A percentile compares a stretch with the other conserved stretches of the same genome.
These are phyloP conservation scores for Merops nubicus DNA, from an alignment of 2,113 vertebrate genomes.

Conservation along the genomic window DNA sequence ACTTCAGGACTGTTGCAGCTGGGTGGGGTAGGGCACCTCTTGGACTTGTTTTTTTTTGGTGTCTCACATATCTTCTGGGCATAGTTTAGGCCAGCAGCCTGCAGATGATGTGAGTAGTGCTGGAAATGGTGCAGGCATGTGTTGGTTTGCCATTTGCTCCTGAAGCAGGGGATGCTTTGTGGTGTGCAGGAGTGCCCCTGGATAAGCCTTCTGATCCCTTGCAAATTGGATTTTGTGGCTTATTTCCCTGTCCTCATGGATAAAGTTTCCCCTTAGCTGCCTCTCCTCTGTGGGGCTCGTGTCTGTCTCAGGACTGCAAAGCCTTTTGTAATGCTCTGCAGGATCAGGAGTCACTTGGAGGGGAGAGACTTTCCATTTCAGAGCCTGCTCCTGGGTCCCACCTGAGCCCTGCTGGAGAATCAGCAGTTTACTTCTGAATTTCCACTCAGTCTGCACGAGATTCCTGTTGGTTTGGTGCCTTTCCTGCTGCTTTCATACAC, in stretches of 20 bases:
- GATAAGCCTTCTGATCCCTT: constrained; percentile 15
- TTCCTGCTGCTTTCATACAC: background rate
- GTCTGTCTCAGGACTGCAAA: background rate
- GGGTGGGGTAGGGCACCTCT: background rate
- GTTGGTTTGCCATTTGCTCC: background rate
- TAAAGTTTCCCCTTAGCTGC: background rate
- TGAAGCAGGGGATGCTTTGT: background rate
- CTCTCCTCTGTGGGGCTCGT: background rate
- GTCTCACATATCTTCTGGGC: accelerated
- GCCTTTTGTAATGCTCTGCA: background rate
- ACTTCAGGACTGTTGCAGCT: background rate
- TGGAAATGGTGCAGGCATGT: background rate
- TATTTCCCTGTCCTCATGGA: background rate
- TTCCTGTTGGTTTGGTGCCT: background rate
- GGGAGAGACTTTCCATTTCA: background rate
- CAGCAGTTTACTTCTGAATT: background rate
- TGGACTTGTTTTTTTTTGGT: background rate
- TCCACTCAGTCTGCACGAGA: accelerated
- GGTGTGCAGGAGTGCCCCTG: background rate
- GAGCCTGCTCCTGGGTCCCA: background rate
- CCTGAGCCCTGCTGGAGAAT: background rate
- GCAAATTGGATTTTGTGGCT: constrained; percentile 43
- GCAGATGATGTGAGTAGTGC: background rate
- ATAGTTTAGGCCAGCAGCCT: background rate
- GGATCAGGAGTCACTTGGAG: background rate